A percentile compares a stretch with the other conserved stretches of the same genome.
phyloP scores from a whole-genome alignment of 1,140 invertebrate genomes.

The Bombus waltoni region DNA sequence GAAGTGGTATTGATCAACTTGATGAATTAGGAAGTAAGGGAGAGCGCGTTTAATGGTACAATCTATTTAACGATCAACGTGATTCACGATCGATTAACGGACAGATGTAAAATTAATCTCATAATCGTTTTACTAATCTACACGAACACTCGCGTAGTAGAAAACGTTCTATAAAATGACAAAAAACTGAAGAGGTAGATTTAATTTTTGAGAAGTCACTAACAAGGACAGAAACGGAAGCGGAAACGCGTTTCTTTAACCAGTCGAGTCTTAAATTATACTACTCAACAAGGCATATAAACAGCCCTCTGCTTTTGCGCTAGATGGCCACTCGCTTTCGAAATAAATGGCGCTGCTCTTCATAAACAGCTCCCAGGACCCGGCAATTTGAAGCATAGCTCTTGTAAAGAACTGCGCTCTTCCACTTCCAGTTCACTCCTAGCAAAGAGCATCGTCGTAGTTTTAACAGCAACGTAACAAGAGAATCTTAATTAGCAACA shows the following conservation, averaged over 20 bases:
- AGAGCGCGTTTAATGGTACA: no score
- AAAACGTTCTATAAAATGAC: no score
- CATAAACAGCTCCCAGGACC: slow-evolving; percentile 2
- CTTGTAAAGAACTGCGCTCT: slow-evolving; percentile 6
- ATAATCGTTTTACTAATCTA: not conserved
- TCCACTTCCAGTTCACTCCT: not conserved
- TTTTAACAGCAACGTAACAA: not conserved
- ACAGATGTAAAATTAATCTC: not conserved
- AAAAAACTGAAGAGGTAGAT: not conserved
- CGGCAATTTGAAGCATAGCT: slow-evolving; percentile 11
- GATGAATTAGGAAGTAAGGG: no score
- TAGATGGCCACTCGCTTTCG: slow-evolving; percentile 12
- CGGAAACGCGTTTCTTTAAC: slow-evolving; percentile 21
- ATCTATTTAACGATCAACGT: not conserved
- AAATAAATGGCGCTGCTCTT: slow-evolving; percentile 15
- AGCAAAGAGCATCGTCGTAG: not conserved
- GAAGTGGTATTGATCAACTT: no score
- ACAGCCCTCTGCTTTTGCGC: not conserved
- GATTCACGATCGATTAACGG: not conserved
- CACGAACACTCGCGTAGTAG: no score
- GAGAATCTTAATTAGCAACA: slow-evolving; percentile 21
- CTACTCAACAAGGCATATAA: not conserved
- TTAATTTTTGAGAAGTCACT: not conserved
- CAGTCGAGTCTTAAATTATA: slow-evolving; percentile 16
- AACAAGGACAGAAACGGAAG: not conserved